Evolutionary conservation across 2,888 invertebrate species (phyloP).

Genomic region (Tetheella fluctuosa): DNA sequence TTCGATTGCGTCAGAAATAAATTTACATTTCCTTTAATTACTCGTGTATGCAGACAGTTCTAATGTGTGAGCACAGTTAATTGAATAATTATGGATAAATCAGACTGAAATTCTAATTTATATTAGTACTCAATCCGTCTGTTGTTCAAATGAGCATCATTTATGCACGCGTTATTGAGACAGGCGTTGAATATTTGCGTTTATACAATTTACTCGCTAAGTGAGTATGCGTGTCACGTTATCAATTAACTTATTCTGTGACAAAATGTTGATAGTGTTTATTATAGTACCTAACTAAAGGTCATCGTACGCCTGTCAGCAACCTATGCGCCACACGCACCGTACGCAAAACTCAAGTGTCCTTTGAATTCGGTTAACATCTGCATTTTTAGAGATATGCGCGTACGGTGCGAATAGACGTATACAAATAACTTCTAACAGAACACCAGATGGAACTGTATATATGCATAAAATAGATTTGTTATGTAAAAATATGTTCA

Average conservation of each 20-base stretch:
- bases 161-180: not conserved
- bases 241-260: too few relatives aligned
- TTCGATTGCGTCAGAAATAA: not conserved
- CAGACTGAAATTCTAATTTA: conserved; percentile 7
- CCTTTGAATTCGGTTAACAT: too few relatives aligned
- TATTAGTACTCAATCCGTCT: not conserved
- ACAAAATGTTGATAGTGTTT: too few relatives aligned
- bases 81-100: not conserved
- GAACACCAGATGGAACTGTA: not conserved
- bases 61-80: not conserved
- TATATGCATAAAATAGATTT: not conserved
- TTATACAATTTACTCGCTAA: not conserved
- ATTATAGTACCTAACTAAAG: not conserved
- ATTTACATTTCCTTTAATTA: conserved; percentile 4
- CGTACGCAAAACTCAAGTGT: too few relatives aligned
- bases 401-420: too few relatives aligned
- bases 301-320: too few relatives aligned
- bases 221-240: too few relatives aligned
- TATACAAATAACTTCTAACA: too few relatives aligned
- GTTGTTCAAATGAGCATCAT: conserved; percentile 3
- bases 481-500: not conserved
- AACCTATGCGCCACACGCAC: too few relatives aligned
- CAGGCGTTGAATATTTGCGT: not conserved
- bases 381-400: too few relatives aligned
- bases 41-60: not conserved